Conservation (phyloP, 1,140 invertebrate genomes). For the Holotrichia oblita region DNA sequence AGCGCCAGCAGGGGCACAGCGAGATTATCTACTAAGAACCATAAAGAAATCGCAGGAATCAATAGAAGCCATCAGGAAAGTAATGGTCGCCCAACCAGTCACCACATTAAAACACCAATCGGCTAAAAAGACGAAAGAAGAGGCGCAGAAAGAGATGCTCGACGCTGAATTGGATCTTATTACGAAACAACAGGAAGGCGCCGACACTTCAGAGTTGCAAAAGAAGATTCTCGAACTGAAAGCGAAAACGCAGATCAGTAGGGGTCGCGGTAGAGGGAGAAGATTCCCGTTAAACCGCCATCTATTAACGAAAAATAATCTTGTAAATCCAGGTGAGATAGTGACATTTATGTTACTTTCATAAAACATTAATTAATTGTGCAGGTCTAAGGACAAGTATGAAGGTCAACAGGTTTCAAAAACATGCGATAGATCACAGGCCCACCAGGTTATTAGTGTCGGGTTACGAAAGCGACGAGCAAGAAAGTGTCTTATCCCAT, state of each 20-base stretch:
- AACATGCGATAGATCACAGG: conserved; percentile 79
- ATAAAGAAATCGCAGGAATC: conserved; percentile 80
- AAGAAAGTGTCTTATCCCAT: conserved; percentile 74
- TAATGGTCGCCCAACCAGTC: conserved; percentile 64
- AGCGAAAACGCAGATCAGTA: conserved; percentile 65
- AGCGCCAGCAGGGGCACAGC: conserved; percentile 69
- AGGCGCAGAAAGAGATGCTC: conserved; percentile 82
- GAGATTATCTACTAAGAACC: conserved; percentile 73
- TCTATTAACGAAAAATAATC: conserved; percentile 57
- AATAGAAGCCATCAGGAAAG: conserved; percentile 79
- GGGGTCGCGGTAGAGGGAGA: conserved; percentile 46
- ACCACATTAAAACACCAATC: conserved; percentile 59
- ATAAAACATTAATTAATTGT: too few relatives aligned
- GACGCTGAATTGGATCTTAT: conserved; percentile 90
- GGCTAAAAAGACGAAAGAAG: conserved; percentile 61
- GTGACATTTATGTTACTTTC: too few relatives aligned
- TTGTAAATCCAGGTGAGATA: conserved; percentile 48
- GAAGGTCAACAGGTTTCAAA: conserved; percentile 54
- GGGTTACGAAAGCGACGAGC: conserved; percentile 78
- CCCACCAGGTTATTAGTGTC: conserved; percentile 82
- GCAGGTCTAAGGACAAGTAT: conserved; percentile 28
- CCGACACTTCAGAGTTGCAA: conserved; percentile 75
- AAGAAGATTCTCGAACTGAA: conserved; percentile 78
- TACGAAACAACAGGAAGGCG: conserved; percentile 78
- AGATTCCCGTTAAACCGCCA: conserved; percentile 58